Evolutionary conservation across 2,888 invertebrate genomes (phyloP), one percentile per base, ranked within the genome.

Genomic region (Diploptera punctata): DNA sequence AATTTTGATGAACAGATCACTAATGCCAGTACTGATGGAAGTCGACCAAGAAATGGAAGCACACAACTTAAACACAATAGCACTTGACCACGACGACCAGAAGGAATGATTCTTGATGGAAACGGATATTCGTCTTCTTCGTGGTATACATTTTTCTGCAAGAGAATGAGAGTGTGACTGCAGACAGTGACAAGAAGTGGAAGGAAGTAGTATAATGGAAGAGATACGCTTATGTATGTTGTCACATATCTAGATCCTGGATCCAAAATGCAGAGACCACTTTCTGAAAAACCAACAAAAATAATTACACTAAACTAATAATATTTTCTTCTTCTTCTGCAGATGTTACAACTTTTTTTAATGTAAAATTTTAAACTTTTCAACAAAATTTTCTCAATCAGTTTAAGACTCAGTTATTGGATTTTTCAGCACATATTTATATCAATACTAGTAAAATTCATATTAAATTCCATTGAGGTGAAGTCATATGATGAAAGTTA

Each of bases 121-220:
- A 44, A 65, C 0, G 62, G 62, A 24, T 65, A 65, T 24, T 65
- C 62, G 43, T 65, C 62, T 19, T 65, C 62, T 16, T 65, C 62
- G n/a, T 65, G 62, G 62, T 43, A 65, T 38, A 21, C 21, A 24
- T 43, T 38, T 2, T 21, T 19, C 43, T 65, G 62, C 19, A 65
- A 26, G 1, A 65, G 33, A 1, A 67, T 19, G 0, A 52, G 52
- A n/a, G 21, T 21, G 33, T 67, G 67, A 33, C 67, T 33, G 18
- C 13, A 21, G 13, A 52, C 9, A 1, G 52, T 67, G n/a, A 52
- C 52, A 49, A 67, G 52, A 5, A 67, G 29, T 10, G 67, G 52
- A 7, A 52, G 52, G 31, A 49, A 49, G 67, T 33, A 67, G 18
- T 52, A 67, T 19, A 67, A 18, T 18, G 52, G 31, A 19, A 67